Evolutionary conservation across 2,888 invertebrate genomes (phyloP).

Genomic region (Drosophila colorata): DNA sequence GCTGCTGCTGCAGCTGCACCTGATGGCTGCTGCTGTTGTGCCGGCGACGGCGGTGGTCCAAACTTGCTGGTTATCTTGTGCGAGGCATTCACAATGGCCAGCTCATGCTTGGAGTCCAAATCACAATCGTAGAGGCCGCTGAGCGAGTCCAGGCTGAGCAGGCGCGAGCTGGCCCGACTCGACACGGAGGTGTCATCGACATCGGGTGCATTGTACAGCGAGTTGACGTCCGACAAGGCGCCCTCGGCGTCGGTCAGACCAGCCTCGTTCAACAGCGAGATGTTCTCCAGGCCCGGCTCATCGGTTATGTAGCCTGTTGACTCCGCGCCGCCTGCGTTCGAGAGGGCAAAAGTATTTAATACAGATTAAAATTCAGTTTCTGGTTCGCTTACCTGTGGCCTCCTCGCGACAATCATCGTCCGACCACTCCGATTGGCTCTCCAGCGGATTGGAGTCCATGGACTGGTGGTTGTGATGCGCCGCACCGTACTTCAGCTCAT

Average conservation of each 20-base stretch:
- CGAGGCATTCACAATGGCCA: conserved; percentile 85
- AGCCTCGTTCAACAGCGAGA: conserved; percentile 93
- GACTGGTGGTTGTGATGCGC: conserved; percentile 85
- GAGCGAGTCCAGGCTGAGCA: conserved; percentile 92
- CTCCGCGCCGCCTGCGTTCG: conserved; percentile 86
- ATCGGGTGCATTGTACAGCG: conserved; percentile 90
- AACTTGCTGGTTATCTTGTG: conserved; percentile 85
- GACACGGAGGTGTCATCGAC: conserved; percentile 92
- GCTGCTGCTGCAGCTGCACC: conserved; percentile 24
- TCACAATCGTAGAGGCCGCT: conserved; percentile 92
- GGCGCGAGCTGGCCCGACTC: conserved; percentile 92
- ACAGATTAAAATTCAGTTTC: not conserved
- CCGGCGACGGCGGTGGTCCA: conserved; percentile 80
- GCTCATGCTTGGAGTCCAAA: conserved; percentile 85
- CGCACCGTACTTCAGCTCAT: conserved; percentile 85
- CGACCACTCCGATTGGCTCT: conserved; percentile 94
- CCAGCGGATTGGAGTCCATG: conserved; percentile 86
- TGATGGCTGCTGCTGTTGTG: conserved; percentile 51
- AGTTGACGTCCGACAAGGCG: conserved; percentile 94
- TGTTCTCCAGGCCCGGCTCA: conserved; percentile 93
- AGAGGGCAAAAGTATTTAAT: not conserved
- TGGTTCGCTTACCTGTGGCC: conserved; percentile 86
- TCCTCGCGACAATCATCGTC: conserved; percentile 89
- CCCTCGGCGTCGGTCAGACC: conserved; percentile 95
- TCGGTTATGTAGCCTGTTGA: conserved; percentile 95